phyloP scores from a whole-genome alignment of 2,113 vertebrate species.

The Cololabis saira region DNA sequence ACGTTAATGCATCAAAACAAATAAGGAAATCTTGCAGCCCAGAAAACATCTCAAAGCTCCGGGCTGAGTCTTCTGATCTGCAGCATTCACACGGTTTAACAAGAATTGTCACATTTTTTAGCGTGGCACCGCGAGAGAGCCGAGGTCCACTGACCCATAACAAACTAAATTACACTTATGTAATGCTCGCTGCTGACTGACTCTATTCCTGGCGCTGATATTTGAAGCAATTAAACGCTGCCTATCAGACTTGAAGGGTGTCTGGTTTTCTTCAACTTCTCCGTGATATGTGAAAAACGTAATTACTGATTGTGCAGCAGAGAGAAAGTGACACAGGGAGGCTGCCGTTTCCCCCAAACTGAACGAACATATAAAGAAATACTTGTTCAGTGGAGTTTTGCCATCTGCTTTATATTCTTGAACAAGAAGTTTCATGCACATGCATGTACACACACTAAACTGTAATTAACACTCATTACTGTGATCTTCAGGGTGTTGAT shows the following conservation, averaged over 20 bases:
- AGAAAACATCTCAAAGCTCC: constrained; percentile 6
- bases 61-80: constrained; percentile 45
- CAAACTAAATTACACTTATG: constrained; percentile 67
- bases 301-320: constrained; percentile 37
- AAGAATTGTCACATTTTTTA: constrained; percentile 58
- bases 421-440: too few species aligned
- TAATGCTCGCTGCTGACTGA: constrained; percentile 45
- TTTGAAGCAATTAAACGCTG: constrained; percentile 68
- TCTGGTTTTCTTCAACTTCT: constrained; percentile 52
- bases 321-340: constrained; percentile 34
- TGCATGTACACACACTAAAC: too few species aligned
- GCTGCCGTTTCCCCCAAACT: too few species aligned
- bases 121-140: constrained; percentile 35
- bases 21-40: constrained; percentile 12
- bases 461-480: too few species aligned
- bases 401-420: too few species aligned
- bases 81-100: constrained; percentile 54
- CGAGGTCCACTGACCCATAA: constrained; percentile 67
- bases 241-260: constrained; percentile 61
- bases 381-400: too few species aligned
- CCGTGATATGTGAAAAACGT: constrained; percentile 33
- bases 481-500: too few species aligned
- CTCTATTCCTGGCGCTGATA: constrained; percentile 64
- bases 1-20: constrained; percentile 5
- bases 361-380: too few species aligned